These are phyloP conservation scores for Macroglossus sobrinus DNA, from an alignment of 2,113 vertebrate genomes.

Conservation along the genomic window DNA sequence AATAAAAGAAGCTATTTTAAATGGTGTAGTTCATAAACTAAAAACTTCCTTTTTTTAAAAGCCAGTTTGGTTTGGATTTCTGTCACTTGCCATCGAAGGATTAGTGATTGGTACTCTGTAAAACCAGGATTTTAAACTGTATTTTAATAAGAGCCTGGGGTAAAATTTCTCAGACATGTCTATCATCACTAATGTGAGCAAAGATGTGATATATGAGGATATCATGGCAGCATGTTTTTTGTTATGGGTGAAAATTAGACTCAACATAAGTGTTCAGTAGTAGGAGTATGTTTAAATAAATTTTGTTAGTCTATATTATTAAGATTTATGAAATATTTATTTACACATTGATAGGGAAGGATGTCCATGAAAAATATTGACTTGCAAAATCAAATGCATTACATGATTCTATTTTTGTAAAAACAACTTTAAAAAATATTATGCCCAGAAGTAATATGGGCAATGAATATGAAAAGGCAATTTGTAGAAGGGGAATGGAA, in stretches of 20 bases:
- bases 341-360: not conserved
- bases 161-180: not conserved
- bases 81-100: not conserved
- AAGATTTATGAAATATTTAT: not conserved
- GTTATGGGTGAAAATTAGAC: not conserved
- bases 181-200: not conserved
- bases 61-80: not conserved
- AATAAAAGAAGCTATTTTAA: not conserved
- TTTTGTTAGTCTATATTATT: not conserved
- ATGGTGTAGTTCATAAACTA: not conserved
- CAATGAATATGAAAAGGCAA: not conserved
- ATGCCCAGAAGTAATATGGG: not conserved
- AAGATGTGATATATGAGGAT: not conserved
- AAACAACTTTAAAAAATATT: not conserved
- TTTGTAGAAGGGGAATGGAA: not conserved
- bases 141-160: not conserved
- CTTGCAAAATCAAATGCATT: not conserved
- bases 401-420: not conserved
- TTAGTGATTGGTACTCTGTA: not conserved
- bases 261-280: not conserved
- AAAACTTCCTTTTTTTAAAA: not conserved
- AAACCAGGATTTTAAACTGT: not conserved
- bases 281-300: not conserved
- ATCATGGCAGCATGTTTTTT: not conserved
- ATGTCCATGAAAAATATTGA: not conserved